Conservation (phyloP, 2,888 invertebrate genomes). For the Anthoptus insignis region DNA sequence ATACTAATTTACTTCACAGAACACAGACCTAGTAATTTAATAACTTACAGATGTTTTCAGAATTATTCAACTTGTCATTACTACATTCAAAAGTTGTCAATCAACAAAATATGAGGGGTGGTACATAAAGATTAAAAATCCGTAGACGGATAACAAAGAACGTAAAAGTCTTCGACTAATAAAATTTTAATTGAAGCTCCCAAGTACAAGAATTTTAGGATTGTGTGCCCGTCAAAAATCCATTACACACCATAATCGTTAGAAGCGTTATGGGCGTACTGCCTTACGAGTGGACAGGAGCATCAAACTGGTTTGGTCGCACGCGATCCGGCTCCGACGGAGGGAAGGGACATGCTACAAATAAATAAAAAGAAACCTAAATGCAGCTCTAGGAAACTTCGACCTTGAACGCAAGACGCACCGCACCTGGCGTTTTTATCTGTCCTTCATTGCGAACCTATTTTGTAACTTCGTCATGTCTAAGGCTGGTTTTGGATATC, state of each 20-base stretch:
- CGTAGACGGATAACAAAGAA: too few relatives aligned
- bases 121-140: too few relatives aligned
- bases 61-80: too few relatives aligned
- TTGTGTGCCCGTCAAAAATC: slow-evolving; percentile 16
- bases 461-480: slow-evolving; percentile 69
- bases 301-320: slow-evolving; percentile 82
- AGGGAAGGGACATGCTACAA: slow-evolving; percentile 80
- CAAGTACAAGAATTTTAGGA: background rate
- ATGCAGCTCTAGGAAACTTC: slow-evolving; percentile 86
- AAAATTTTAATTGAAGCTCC: background rate
- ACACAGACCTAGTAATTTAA: too few relatives aligned
- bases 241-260: slow-evolving; percentile 42
- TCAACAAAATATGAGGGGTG: too few relatives aligned
- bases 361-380: slow-evolving; percentile 85
- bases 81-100: too few relatives aligned
- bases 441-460: slow-evolving; percentile 80
- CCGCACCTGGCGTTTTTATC: slow-evolving; percentile 85
- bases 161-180: background rate
- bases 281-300: slow-evolving; percentile 76
- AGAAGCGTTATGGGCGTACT: slow-evolving; percentile 65
- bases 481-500: background rate
- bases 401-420: slow-evolving; percentile 83
- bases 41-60: too few relatives aligned
- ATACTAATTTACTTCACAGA: too few relatives aligned
- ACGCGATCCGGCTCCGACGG: slow-evolving; percentile 76